Evolutionary conservation across 2,888 invertebrate species (phyloP), one percentile per base, ranked within the genome.

Genomic region (Mactromeris polynyma): DNA sequence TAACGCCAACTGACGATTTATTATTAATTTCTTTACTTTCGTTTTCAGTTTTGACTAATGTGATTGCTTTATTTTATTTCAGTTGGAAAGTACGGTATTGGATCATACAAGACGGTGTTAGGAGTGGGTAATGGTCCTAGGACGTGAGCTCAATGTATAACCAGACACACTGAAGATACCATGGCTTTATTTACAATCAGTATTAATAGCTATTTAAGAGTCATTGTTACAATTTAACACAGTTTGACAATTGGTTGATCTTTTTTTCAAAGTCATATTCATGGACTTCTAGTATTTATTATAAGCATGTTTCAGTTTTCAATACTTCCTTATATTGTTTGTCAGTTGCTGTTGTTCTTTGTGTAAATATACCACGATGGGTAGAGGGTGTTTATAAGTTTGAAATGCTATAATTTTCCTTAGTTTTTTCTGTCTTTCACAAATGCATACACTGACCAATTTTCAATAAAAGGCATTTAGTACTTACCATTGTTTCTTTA

Each of bases 101-200:
- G 96, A 4, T 96, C 96, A 33, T 95, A 95, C 94, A 96, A 96
- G 94, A 96, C 96, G 26, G 95, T 96, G 9, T 93, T 96, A 1
- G 96, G 96, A 19, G 93, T 96, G 26, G 96, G 96, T n/a, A 96
- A 95, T 87, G 96, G 95, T 11, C 96, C 96, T 6, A 90, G 96
- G 77, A 96, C 96, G 38, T 96, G 93, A 77, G n/a, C 31, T 26
- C 46, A 21, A 40, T 42, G n/a, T 79, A 40, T 26, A 79, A 73
- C 26, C 17, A 17, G 73, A 73, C 19, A 17, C 36, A 19, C 14
- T 36, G 73, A 73, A 36, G 19, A 33, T 26, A 73, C 14, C 73
- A 73, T 36, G 73, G 14, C 19, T 73, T 73, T 33, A 69, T 58
- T 58, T 69, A 73, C 73, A 36, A 33, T 33, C 73, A 73, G 73